These are phyloP conservation scores for Merops nubicus DNA, from an alignment of 2,113 vertebrate species.

Conservation along the genomic window DNA sequence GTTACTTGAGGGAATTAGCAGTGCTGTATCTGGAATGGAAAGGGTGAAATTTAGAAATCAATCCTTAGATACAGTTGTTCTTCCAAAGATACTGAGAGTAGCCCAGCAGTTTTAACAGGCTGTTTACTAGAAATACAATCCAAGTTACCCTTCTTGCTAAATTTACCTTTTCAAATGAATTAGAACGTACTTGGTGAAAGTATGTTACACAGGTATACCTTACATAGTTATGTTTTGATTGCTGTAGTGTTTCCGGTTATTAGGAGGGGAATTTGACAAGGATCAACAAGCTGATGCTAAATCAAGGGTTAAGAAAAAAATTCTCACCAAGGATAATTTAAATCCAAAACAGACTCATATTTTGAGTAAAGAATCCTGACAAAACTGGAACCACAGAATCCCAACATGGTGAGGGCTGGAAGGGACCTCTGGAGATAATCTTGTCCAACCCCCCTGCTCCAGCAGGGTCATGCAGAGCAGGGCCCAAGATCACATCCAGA, in stretches of 20 bases:
- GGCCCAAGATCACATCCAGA: no score
- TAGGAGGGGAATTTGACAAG: background rate
- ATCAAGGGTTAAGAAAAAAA: background rate
- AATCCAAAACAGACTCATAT: background rate
- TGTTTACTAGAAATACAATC: background rate
- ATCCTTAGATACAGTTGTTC: background rate
- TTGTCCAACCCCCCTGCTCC: no score
- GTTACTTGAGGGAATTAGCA: background rate
- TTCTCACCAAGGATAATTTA: background rate
- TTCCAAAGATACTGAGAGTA: background rate
- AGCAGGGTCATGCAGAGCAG: no score
- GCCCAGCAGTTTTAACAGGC: background rate
- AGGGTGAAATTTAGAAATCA: background rate
- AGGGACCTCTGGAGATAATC: no score
- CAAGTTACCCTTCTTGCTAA: background rate
- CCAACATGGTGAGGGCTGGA: no score
- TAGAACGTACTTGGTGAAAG: background rate
- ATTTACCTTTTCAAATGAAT: background rate
- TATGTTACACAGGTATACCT: background rate
- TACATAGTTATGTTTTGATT: background rate
- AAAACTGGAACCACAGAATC: background rate
- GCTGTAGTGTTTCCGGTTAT: background rate
- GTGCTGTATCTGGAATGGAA: background rate
- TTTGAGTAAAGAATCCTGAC: background rate
- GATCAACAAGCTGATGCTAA: background rate